Evolutionary conservation across 2,888 invertebrate genomes (phyloP), one percentile per base, ranked within the genome.

Genomic region (Scelioninae gen. 1): DNA sequence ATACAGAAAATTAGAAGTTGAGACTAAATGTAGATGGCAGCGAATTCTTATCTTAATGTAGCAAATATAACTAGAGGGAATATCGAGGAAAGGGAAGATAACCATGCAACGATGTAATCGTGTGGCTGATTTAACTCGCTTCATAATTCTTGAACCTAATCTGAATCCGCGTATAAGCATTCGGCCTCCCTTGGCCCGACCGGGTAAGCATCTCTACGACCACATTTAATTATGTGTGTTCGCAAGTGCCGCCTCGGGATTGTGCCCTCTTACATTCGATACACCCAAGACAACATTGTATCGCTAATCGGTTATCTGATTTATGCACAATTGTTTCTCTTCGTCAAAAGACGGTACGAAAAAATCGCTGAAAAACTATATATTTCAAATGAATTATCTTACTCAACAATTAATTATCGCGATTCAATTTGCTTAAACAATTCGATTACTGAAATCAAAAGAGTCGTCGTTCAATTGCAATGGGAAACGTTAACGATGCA

Each of bases 131-230:
- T 92, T 92, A 92, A 89, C 90, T 89, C 88, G 91, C 89, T 92
- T 92, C 91, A 92, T 92, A 92, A 92, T 91, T 92, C 91, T 91
- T 88, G 86, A 86, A 88, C 87, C 90, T 92, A 92, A 92, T 92
- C 92, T 92, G 88, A 91, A 91, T 92, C 88, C 89, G 85, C 88
- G 88, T 88, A 87, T 89, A 91, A 90, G 89, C 90, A 88, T 88
- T 88, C 88, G 85, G 86, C 86, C 86, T 85, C 82, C 83, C 82
- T 84, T 75, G 76, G 56, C 77, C 68, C 75, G 63, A 49, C 34
- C 60, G 38, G 60, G 56, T 74, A 51, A 81, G 53, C 85, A 76
- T 83, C 76, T 86, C 85, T 88, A 85, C 87, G 87, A 87, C 86
- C 85, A 87, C 88, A 91, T 91, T 90, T 91, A 90, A 91, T 90